These are phyloP conservation scores for Corythoichthys intestinalis DNA, from an alignment of 2,113 vertebrate species.

Conservation along the genomic window DNA sequence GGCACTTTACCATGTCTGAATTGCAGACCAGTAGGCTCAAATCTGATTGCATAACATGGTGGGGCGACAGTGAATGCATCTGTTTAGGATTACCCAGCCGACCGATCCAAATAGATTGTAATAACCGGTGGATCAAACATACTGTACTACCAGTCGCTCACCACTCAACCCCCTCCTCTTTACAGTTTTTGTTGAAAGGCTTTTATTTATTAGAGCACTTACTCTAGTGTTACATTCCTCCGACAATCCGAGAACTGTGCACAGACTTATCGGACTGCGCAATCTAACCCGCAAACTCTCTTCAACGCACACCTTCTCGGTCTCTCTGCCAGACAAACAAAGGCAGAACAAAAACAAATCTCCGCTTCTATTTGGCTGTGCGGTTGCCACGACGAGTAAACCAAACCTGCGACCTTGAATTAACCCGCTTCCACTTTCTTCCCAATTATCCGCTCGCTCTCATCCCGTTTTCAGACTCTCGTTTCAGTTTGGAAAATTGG, in stretches of 20 bases:
- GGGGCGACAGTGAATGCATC: neutral
- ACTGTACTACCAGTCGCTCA: neutral
- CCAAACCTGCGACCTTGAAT: constrained; percentile 56
- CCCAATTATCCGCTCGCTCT: neutral
- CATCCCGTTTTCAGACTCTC: constrained; percentile 5
- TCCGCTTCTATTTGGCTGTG: constrained; percentile 46
- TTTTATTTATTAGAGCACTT: constrained; percentile 68
- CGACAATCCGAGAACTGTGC: constrained; percentile 57
- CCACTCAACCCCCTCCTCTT: constrained; percentile 15
- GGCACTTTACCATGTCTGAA: no score
- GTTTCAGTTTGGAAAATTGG: neutral
- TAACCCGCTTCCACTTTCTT: constrained; percentile 33
- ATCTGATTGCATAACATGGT: neutral
- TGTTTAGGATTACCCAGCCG: neutral
- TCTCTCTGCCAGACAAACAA: constrained; percentile 7
- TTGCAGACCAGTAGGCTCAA: constrained; percentile 6
- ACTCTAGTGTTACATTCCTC: constrained; percentile 63
- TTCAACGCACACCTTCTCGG: constrained; percentile 12
- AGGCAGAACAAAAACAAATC: constrained; percentile 13
- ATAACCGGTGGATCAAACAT: neutral
- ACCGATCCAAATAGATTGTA: neutral
- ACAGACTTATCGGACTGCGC: constrained; percentile 46
- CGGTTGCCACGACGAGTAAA: constrained; percentile 59
- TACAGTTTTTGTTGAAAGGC: constrained; percentile 30
- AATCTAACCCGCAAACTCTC: constrained; percentile 63